A percentile compares a stretch with the other conserved stretches of the same genome.
Conservation (phyloP, 1,140 invertebrate species). For the Caerostris extrusa region DNA sequence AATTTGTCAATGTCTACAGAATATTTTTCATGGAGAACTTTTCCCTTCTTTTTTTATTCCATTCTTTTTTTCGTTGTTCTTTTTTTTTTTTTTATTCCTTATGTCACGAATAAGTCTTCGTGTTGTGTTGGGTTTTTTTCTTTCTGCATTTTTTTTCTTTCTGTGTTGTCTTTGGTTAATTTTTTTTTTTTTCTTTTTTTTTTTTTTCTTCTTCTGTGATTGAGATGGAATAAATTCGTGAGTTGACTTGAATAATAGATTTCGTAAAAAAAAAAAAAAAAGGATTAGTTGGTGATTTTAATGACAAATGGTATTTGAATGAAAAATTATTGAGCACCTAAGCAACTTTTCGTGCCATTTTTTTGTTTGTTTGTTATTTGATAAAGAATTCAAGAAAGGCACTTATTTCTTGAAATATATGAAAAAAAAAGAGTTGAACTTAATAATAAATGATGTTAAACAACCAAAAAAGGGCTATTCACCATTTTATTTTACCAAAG, state of each 20-base stretch:
- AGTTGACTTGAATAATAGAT: neutral
- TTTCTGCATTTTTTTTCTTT: neutral
- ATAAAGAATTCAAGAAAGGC: neutral
- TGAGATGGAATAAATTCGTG: neutral
- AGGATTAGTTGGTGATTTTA: neutral
- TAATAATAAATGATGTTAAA: too few species aligned
- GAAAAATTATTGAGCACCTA: neutral
- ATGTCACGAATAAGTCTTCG: neutral
- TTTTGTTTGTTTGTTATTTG: neutral
- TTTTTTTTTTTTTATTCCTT: neutral
- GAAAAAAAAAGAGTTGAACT: too few species aligned
- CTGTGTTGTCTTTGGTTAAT: neutral
- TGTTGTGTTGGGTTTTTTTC: neutral
- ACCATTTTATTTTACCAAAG: too few species aligned
- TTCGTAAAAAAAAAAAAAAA: too few species aligned
- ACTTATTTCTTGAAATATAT: too few species aligned
- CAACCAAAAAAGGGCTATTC: too few species aligned
- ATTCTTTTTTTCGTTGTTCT: neutral
- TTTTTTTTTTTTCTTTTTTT: too few species aligned
- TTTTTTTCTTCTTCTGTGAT: neutral
- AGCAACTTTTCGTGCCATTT: neutral
- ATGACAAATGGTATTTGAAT: neutral
- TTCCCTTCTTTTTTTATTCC: neutral
- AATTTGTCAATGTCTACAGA: conserved; percentile 51
- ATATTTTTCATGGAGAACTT: neutral